Base-by-base conservation (phyloP, 2,797 vertebrate genomes). In the Adelosebastes latens region DNA sequence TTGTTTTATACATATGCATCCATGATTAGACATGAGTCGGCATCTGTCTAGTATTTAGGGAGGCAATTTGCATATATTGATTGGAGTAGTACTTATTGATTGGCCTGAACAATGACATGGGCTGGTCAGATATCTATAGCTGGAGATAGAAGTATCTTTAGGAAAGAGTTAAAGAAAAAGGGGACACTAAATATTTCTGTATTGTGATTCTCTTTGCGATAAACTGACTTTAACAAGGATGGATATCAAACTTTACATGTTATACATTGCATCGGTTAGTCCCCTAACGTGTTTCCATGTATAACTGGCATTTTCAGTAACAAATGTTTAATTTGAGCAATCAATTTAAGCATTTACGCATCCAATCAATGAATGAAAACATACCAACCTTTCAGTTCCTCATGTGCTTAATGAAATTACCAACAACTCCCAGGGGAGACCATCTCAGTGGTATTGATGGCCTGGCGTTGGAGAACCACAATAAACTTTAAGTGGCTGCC, bases 31-130 rank as follows among this genome's bases (percentile, higher is more conserved):
- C 49, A 39, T 27, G 12, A 22, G 12, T 53, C 6, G 42, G 39
- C 31, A 66, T 82, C 31, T 73, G 20, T 6, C 16, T 76, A 11
- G 20, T 69, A 16, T 56, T 36, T 42, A 29, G 10, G 61, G 11
- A 67, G 42, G 27, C 29, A 9, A 61, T 71, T 78, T 20, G 20
- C 25, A n/a, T 27, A 1, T 61, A 81, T 88, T 81, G 77, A 85
- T 81, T 79, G 10, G 20, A 31, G 52, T 70, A 52, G 39, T 67
- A 11, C 25, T 25, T 75, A 87, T 88, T 82, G 81, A 83, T 81
- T 27, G 29, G n/a, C 18, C 9, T 20, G 58, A 39, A 27, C 64
- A 36, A 22, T 53, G 8, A n/a, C 11, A 29, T 12, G 52, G 13
- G 34, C 31, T 16, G 55, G 24, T 76, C 22, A 46, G 6, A 74